These are phyloP conservation scores for Cotesia typhae DNA, from an alignment of 1,140 invertebrate genomes.

Conservation along the genomic window DNA sequence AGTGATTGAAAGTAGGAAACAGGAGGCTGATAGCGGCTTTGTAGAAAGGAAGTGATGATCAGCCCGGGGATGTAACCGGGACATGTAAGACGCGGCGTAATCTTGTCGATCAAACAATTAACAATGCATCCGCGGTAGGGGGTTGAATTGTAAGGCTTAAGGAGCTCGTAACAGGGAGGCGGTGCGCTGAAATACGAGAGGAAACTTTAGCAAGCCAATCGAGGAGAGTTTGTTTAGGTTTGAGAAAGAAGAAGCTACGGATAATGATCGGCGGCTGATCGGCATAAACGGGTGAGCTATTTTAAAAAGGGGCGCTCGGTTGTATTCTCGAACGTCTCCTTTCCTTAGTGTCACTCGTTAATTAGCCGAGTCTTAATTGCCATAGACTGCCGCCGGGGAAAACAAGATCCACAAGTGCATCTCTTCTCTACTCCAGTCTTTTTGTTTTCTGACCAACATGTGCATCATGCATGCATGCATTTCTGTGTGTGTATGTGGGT, in stretches of 20 bases:
- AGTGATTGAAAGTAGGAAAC: conserved; percentile 35
- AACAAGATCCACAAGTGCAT: conserved; percentile 17
- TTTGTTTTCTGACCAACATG: not conserved
- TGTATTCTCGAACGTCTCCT: conserved; percentile 49
- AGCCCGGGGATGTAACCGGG: conserved; percentile 31
- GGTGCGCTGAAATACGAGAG: conserved; percentile 13
- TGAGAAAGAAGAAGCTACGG: conserved; percentile 17
- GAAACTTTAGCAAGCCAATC: conserved; percentile 3
- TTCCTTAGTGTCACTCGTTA: conserved; percentile 62
- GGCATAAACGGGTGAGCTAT: not conserved
- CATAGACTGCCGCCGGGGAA: conserved; percentile 41
- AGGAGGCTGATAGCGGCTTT: conserved; percentile 25
- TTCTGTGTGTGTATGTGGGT: not conserved
- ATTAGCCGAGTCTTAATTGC: conserved; percentile 62
- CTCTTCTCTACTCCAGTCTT: conserved; percentile 7
- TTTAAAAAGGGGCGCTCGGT: not conserved
- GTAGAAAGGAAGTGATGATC: not conserved
- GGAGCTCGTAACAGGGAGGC: conserved; percentile 7
- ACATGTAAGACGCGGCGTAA: conserved; percentile 64
- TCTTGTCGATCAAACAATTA: conserved; percentile 68
- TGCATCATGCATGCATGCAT: not conserved
- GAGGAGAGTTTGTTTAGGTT: conserved; percentile 17
- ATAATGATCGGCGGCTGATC: conserved; percentile 22
- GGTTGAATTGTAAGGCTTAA: conserved; percentile 43
- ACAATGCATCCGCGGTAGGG: conserved; percentile 56